Conservation (phyloP, 37 sponge, comb jelly and placozoan genomes). For the Bolinopsis microptera region DNA sequence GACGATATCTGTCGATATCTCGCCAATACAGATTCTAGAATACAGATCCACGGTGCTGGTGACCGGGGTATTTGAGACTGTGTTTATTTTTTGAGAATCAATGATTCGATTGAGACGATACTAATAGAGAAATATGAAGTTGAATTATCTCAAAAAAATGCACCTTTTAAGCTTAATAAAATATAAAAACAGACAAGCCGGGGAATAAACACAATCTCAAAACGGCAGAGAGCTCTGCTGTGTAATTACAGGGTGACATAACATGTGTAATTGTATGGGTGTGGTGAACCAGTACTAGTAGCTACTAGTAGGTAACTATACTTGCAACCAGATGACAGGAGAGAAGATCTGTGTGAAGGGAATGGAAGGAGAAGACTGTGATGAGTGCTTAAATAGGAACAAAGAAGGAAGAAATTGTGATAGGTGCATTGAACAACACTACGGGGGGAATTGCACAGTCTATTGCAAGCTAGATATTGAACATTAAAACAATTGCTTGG, state of each 20-base stretch:
- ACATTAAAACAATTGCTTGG: not conserved
- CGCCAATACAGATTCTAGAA: too few species aligned
- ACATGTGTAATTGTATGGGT: too few species aligned
- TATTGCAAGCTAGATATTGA: not conserved
- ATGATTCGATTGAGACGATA: too few species aligned
- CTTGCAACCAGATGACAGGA: not conserved
- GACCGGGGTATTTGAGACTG: too few species aligned
- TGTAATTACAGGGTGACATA: too few species aligned
- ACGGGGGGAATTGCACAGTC: not conserved
- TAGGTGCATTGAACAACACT: not conserved
- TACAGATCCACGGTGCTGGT: too few species aligned
- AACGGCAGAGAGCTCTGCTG: not conserved
- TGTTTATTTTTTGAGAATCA: too few species aligned
- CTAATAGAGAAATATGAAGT: too few species aligned
- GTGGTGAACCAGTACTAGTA: not conserved
- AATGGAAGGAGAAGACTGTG: not conserved
- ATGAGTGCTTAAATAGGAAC: not conserved
- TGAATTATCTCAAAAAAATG: too few species aligned
- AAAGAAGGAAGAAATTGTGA: not conserved
- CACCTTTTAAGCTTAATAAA: too few species aligned
- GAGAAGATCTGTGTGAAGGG: not conserved
- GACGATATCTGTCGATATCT: too few species aligned
- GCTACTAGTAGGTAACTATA: not conserved
- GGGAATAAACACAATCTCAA: not conserved
- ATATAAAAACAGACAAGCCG: not conserved